phyloP scores from a whole-genome alignment of 2,888 invertebrate genomes.

The Leucoma salicis region DNA sequence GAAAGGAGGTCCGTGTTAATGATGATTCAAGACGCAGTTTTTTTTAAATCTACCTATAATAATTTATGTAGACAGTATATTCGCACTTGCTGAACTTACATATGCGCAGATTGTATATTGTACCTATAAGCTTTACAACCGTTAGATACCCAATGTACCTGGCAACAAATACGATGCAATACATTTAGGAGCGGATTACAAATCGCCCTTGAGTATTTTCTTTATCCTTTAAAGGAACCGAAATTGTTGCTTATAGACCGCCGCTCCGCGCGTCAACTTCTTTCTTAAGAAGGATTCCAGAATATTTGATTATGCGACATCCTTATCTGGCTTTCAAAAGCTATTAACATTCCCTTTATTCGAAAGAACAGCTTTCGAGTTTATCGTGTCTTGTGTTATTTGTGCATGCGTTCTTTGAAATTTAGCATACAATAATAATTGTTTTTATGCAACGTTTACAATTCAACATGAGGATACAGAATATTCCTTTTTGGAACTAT shows the following conservation, averaged over 20 bases:
- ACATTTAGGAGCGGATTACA: conserved; percentile 61
- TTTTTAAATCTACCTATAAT: too few species aligned
- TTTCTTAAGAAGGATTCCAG: conserved; percentile 67
- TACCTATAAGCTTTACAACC: too few species aligned
- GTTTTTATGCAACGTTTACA: conserved; percentile 23
- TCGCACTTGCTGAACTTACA: too few species aligned
- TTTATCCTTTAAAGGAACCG: conserved; percentile 70
- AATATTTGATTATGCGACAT: conserved; percentile 73
- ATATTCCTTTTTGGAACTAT: not conserved
- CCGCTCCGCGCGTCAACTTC: conserved; percentile 50
- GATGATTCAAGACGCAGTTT: too few species aligned
- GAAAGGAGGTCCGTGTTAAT: too few species aligned
- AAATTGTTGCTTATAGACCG: conserved; percentile 73
- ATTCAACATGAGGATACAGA: conserved; percentile 8
- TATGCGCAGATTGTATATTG: too few species aligned
- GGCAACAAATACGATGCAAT: conserved; percentile 49
- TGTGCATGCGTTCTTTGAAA: conserved; percentile 37
- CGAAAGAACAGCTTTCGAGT: conserved; percentile 49
- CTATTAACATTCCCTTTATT: conserved; percentile 60
- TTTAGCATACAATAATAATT: conserved; percentile 33
- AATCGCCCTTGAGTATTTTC: conserved; percentile 60
- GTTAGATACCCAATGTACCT: too few species aligned
- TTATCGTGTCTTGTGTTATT: conserved; percentile 45
- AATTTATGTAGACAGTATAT: too few species aligned
- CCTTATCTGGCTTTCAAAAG: conserved; percentile 66